Evolutionary conservation across 2,888 invertebrate genomes (phyloP).

Genomic region (Acanthosepion esculentum): DNA sequence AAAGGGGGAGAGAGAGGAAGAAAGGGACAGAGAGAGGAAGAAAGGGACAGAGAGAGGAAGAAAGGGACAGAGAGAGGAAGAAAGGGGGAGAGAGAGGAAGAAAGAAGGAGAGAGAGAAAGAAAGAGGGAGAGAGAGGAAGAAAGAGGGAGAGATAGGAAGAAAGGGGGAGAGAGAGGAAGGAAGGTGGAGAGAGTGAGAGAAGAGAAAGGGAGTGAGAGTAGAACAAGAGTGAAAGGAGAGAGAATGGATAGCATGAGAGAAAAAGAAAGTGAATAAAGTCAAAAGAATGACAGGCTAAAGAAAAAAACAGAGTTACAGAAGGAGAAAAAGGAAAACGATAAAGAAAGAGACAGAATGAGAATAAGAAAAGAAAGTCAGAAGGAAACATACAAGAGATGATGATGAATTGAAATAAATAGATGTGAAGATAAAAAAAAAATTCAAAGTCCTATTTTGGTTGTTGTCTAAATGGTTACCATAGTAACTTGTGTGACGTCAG

Average conservation of each 20-base stretch:
- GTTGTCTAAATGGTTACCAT: constrained; percentile 6
- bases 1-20: background rate
- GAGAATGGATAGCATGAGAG: background rate
- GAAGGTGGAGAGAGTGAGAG: background rate
- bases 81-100: background rate
- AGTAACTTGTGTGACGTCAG: background rate
- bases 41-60: background rate
- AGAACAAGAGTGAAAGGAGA: background rate
- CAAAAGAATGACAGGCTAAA: background rate
- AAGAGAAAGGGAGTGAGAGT: no score
- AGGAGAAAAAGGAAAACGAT: background rate
- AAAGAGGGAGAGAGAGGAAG: fast-evolving
- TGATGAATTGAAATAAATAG: background rate
- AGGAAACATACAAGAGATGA: background rate
- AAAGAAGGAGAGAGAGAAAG: background rate
- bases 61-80: no score
- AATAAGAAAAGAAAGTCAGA: background rate
- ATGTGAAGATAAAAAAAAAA: background rate
- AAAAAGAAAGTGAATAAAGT: background rate
- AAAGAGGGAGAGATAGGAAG: no score
- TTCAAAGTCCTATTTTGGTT: background rate
- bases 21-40: background rate
- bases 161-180: background rate
- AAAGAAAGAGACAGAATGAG: background rate
- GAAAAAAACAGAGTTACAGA: background rate